These are phyloP conservation scores for Pyrocoelia pectoralis DNA, from an alignment of 2,888 invertebrate species.

Conservation along the genomic window DNA sequence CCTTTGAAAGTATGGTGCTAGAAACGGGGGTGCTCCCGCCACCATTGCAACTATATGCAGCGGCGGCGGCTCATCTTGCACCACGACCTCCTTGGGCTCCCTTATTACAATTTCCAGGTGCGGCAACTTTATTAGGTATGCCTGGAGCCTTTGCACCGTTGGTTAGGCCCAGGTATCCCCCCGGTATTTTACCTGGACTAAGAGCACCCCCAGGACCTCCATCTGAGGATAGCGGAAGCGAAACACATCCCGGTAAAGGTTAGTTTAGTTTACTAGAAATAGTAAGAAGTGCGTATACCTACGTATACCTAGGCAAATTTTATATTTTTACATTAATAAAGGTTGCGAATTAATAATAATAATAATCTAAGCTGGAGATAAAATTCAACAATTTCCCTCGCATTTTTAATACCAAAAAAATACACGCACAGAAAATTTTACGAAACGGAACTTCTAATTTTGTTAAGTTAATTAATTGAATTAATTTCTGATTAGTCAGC, in stretches of 20 bases:
- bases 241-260: constrained; percentile 60
- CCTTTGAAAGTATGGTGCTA: constrained; percentile 66
- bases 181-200: constrained; percentile 52
- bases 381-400: no score
- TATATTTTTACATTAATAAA: no score
- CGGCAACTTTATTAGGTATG: constrained; percentile 59
- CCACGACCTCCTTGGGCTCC: constrained; percentile 67
- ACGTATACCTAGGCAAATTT: no score
- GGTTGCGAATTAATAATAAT: no score
- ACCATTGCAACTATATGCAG: constrained; percentile 74
- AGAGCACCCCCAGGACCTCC: constrained; percentile 59
- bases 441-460: no score
- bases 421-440: no score
- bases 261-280: constrained; percentile 35
- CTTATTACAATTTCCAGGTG: constrained; percentile 60
- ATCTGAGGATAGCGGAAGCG: constrained; percentile 60
- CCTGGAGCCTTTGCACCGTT: constrained; percentile 59
- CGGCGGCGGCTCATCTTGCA: constrained; percentile 71
- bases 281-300: no score
- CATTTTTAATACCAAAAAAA: no score
- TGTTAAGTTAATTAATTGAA: no score
- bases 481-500: no score
- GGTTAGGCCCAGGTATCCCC: constrained; percentile 57
- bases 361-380: no score
- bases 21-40: constrained; percentile 72